These are phyloP conservation scores for Chrysotoxum bicinctum DNA, from an alignment of 2,888 invertebrate species.

Conservation along the genomic window DNA sequence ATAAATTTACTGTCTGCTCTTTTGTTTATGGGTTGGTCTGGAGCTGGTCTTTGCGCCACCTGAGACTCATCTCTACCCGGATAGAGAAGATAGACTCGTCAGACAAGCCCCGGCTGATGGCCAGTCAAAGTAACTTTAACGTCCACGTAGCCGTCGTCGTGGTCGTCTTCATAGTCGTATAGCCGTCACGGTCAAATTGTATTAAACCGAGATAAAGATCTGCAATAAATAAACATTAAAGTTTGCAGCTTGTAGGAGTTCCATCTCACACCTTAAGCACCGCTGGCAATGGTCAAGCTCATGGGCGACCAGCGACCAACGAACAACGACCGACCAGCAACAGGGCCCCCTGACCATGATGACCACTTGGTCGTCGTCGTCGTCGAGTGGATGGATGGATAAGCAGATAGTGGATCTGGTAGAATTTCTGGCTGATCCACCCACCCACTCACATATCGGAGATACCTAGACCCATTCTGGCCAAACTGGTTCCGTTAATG, in stretches of 20 bases:
- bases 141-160: neutral
- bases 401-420: constrained; percentile 53
- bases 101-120: constrained; percentile 40
- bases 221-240: constrained; percentile 71
- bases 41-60: constrained; percentile 36
- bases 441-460: constrained; percentile 56
- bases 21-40: constrained; percentile 51
- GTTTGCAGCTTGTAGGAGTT: constrained; percentile 70
- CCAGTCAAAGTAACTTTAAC: constrained; percentile 38
- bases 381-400: constrained; percentile 42
- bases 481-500: constrained; percentile 69
- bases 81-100: constrained; percentile 59
- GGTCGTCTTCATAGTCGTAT: constrained; percentile 4
- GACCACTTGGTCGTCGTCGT: neutral
- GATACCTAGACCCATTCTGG: constrained; percentile 22
- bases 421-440: constrained; percentile 53
- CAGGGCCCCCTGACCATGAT: constrained; percentile 12
- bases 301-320: constrained; percentile 33
- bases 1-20: constrained; percentile 56
- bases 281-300: constrained; percentile 56
- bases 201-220: constrained; percentile 69
- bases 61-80: constrained; percentile 61
- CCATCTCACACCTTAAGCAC: constrained; percentile 67
- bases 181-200: constrained; percentile 65
- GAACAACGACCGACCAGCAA: constrained; percentile 13